Base-by-base conservation (phyloP, 2,797 vertebrate genomes). In the Valencia hispanica region DNA sequence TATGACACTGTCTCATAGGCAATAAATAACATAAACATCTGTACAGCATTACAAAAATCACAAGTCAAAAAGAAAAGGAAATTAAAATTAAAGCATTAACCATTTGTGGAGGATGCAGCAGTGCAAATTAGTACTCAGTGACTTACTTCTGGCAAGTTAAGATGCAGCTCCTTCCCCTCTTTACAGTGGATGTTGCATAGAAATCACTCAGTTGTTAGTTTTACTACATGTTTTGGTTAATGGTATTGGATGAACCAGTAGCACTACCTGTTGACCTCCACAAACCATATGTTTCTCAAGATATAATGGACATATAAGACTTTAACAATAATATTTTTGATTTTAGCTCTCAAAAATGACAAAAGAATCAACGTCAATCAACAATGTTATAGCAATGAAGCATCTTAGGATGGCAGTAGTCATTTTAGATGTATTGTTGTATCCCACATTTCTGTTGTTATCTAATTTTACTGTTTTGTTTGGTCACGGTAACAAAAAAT, bases 161-260 rank as follows among this genome's bases (percentile, higher is more conserved):
- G 87, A 90, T 89, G 88, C 80, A 84, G 84, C 79, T 71, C 73
- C 77, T 78, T 81, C 70, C n/a, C 63, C 10, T 74, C 75, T 30
- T 63, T 18, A 73, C 57, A 76, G 79, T 85, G 70, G 93, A 93
- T 94, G 95, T 98, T 98, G 97, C 97, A 99, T 99, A 98, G 97
- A 97, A 91, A 95, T 95, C 91, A 94, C 93, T 95, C 89, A 92
- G 89, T 92, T 88, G 92, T 89, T 90, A 88, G 88, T 94, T 55
- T 80, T 94, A 93, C 94, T 93, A 92, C 80, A 74, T 87, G 82
- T 79, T 92, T 95, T 93, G 94, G 94, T 91, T 93, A 76, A 88
- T 93, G 88, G 93, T 88, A 86, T 68, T 80, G 39, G 79, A 83
- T 57, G 75, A 84, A 83, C 73, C 80, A 75, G 78, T 79, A 76